These are phyloP conservation scores for Sturnira hondurensis DNA, from an alignment of 2,113 vertebrate genomes.

Conservation along the genomic window DNA sequence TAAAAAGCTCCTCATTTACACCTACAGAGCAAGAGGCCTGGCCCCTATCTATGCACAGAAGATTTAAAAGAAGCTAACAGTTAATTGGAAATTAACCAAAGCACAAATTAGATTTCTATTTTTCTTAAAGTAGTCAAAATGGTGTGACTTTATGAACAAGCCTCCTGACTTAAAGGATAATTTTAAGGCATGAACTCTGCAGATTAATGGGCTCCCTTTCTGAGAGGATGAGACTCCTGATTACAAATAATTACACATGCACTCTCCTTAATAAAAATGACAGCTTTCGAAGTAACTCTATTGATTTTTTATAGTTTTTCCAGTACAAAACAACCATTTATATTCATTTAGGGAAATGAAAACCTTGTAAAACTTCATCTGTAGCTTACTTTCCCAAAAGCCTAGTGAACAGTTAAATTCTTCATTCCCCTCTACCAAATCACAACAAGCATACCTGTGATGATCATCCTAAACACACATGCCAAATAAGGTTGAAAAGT, in stretches of 20 bases:
- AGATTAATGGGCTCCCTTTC: neutral
- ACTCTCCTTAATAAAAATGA: neutral
- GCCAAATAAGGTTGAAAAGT: neutral
- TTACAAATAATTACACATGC: neutral
- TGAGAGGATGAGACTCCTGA: neutral
- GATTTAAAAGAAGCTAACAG: neutral
- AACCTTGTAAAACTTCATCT: neutral
- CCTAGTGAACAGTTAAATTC: neutral
- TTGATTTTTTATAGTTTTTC: neutral
- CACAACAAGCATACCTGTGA: neutral
- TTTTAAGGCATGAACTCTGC: neutral
- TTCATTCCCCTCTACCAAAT: neutral
- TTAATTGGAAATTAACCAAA: constrained; percentile 7
- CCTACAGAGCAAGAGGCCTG: neutral
- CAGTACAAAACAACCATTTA: neutral
- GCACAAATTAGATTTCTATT: neutral
- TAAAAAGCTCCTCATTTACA: neutral
- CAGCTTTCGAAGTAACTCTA: neutral
- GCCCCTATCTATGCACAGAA: neutral
- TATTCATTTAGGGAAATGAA: neutral
- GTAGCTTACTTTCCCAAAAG: neutral
- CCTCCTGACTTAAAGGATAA: neutral
- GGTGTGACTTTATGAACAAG: neutral
- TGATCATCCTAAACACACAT: neutral
- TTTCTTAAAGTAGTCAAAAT: neutral